Evolutionary conservation across 2,888 invertebrate genomes (phyloP).

Genomic region (Proisotoma minuta): DNA sequence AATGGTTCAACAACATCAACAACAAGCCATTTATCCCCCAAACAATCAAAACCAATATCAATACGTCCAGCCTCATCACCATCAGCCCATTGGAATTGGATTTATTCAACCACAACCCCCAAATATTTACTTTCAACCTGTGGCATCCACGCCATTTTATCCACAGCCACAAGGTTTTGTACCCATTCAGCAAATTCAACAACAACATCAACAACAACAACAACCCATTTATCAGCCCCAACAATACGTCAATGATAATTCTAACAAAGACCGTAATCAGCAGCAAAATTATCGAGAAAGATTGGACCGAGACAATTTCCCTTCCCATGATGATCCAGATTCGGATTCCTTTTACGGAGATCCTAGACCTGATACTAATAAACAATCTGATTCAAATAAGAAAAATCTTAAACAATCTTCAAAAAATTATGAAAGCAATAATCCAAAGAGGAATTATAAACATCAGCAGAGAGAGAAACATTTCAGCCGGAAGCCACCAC

Average conservation of each 20-base stretch:
- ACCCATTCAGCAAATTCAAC: constrained; percentile 8
- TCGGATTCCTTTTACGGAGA: constrained; percentile 42
- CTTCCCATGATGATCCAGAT: constrained; percentile 37
- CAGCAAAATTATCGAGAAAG: background rate
- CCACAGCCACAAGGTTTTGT: constrained; percentile 1
- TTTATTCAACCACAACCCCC: background rate
- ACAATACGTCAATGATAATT: background rate
- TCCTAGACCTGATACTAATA: constrained; percentile 25
- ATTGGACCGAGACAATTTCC: constrained; percentile 17
- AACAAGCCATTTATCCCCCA: constrained; percentile 19
- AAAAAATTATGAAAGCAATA: constrained; percentile 6
- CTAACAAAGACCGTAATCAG: background rate
- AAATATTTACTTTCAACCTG: constrained; percentile 4
- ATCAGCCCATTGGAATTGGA: background rate
- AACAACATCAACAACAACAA: constrained; percentile 2
- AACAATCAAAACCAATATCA: constrained; percentile 13
- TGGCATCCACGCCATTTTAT: constrained; percentile 9
- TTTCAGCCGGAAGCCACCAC: background rate
- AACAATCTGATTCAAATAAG: constrained; percentile 2
- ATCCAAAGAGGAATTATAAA: constrained; percentile 3
- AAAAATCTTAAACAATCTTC: background rate
- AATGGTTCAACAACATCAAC: constrained; percentile 16
- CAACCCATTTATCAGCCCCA: background rate
- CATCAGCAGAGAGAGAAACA: background rate
- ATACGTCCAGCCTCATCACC: constrained; percentile 15